These are phyloP conservation scores for Aphodius sticticus DNA, from an alignment of 2,888 invertebrate species.

Conservation along the genomic window DNA sequence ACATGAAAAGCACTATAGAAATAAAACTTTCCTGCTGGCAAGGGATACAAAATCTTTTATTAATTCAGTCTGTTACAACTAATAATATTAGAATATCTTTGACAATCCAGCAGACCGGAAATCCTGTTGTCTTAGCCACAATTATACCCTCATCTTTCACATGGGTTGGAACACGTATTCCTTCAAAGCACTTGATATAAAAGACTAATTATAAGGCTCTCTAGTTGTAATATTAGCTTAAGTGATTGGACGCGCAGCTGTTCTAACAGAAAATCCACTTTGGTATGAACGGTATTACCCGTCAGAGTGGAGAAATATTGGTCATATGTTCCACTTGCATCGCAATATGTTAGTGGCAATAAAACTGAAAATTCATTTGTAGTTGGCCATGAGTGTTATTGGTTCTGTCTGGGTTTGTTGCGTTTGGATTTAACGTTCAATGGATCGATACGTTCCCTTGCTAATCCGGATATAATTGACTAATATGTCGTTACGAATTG, in stretches of 20 bases:
- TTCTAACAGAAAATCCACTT: not conserved
- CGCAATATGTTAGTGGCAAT: not conserved
- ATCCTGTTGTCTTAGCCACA: not conserved
- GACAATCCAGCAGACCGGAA: not conserved
- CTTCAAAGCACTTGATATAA: not conserved
- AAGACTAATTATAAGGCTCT: not conserved
- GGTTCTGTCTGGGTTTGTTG: not conserved
- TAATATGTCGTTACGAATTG: not conserved
- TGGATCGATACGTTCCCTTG: not conserved
- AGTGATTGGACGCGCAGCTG: not conserved
- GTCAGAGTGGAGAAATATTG: not conserved
- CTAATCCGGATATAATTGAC: not conserved
- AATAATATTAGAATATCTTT: too few species aligned
- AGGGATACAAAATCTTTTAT: too few species aligned
- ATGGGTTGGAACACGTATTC: not conserved
- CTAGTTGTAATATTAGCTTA: not conserved
- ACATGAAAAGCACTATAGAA: too few species aligned
- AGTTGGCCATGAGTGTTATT: not conserved
- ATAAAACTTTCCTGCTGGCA: too few species aligned
- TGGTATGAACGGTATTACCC: not conserved
- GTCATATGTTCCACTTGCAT: not conserved
- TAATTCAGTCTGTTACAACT: too few species aligned
- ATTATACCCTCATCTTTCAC: not conserved
- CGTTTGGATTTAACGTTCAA: not conserved
- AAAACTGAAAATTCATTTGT: constrained; percentile 4